These are phyloP conservation scores for Pocillopora meandrina DNA, from an alignment of 92 coral and sea anemone genomes.

Conservation along the genomic window DNA sequence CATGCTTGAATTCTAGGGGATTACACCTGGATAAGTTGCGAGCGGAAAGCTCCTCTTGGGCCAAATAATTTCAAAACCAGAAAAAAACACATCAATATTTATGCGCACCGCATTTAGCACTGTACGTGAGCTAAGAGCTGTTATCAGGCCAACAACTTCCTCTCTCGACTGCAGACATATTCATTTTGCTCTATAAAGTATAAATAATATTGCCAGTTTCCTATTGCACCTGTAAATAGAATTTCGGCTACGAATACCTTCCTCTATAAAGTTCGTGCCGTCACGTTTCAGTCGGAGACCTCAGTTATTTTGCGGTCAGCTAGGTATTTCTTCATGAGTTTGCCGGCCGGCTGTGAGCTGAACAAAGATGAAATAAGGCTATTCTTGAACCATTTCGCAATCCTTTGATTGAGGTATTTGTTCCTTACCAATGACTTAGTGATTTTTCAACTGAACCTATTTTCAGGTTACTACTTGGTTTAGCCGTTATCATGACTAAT, in stretches of 20 bases:
- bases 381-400: not conserved
- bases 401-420: conserved; percentile 13
- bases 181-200: conserved; percentile 24
- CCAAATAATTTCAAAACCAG: not conserved
- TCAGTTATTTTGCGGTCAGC: conserved; percentile 27
- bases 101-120: conserved; percentile 12
- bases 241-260: conserved; percentile 12
- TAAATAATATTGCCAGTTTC: conserved; percentile 17
- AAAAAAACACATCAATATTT: not conserved
- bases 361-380: not conserved
- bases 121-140: conserved; percentile 14
- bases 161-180: not conserved
- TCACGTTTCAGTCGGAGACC: conserved; percentile 38
- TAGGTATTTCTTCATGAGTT: conserved; percentile 20
- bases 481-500: not conserved
- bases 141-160: conserved; percentile 11
- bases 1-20: conserved; percentile 8
- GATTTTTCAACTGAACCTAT: not conserved
- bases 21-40: not conserved
- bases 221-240: conserved; percentile 28
- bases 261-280: conserved; percentile 21
- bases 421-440: conserved; percentile 17
- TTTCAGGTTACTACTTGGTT: not conserved
- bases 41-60: not conserved
- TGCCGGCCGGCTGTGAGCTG: conserved; percentile 4